Conservation (phyloP, 2,888 invertebrate species). For the Sphecodes monilicornis region DNA sequence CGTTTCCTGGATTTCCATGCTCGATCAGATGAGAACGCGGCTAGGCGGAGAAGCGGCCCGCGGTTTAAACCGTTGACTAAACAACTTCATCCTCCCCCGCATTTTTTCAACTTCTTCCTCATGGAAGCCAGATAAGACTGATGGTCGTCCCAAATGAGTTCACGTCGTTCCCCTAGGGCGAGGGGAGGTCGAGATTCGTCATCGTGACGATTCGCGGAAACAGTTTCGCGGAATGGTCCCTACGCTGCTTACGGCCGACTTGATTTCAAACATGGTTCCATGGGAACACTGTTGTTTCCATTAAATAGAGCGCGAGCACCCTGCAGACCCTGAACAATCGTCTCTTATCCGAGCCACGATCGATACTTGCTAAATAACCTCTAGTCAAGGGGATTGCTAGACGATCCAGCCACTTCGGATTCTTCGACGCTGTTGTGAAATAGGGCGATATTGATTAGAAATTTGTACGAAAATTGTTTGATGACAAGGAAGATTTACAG, state of each 20-base stretch:
- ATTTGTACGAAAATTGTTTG: not conserved
- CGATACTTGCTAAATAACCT: constrained; percentile 9
- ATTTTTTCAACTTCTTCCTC: not conserved
- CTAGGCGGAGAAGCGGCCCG: constrained; percentile 34
- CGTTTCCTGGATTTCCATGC: constrained; percentile 65
- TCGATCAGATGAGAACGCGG: constrained; percentile 59
- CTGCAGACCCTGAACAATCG: constrained; percentile 24
- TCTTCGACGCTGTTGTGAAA: not conserved
- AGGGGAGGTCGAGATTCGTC: constrained; percentile 4
- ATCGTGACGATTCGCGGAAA: constrained; percentile 23
- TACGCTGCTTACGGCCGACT: constrained; percentile 2
- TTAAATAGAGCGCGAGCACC: constrained; percentile 30
- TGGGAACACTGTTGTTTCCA: constrained; percentile 15
- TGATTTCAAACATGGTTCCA: not conserved
- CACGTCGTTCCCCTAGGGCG: not conserved
- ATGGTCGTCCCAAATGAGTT: constrained; percentile 33
- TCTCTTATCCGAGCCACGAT: constrained; percentile 11
- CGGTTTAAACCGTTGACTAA: constrained; percentile 47
- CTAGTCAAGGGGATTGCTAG: not conserved
- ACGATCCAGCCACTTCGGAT: not conserved
- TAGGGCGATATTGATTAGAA: not conserved
- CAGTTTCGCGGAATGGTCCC: constrained; percentile 37
- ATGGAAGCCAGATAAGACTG: constrained; percentile 24
- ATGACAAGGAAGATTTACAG: not conserved
- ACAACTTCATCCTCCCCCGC: constrained; percentile 39